Evolutionary conservation across 2,113 vertebrate genomes (phyloP).

Genomic region (Chunga burmeisteri): DNA sequence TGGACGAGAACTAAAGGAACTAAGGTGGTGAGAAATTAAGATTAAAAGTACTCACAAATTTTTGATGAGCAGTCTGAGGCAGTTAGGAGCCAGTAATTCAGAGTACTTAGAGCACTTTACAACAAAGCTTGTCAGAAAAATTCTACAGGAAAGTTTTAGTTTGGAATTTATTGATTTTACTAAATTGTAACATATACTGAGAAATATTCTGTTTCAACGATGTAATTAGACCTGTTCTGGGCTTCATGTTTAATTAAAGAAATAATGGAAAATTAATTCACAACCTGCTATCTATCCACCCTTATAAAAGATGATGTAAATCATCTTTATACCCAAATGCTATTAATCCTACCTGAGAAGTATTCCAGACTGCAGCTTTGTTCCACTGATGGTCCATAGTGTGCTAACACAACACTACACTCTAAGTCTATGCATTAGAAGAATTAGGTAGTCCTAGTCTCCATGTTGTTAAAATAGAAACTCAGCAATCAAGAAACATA

Average conservation of each 20-base stretch:
- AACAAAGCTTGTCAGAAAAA: neutral
- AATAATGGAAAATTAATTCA: neutral
- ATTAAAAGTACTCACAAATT: neutral
- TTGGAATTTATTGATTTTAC: neutral
- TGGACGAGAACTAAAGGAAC: neutral
- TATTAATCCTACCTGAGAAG: neutral
- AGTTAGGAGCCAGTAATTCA: neutral
- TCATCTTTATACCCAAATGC: neutral
- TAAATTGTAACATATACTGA: neutral
- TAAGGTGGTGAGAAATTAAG: neutral
- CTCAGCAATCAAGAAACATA: neutral
- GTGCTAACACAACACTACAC: neutral
- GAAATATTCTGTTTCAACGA: neutral
- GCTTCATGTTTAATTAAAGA: neutral
- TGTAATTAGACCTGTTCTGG: neutral
- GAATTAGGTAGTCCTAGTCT: neutral
- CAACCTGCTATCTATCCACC: slow-evolving; percentile 2
- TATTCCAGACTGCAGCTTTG: neutral
- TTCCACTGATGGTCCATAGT: neutral
- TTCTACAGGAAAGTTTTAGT: neutral
- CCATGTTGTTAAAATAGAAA: neutral
- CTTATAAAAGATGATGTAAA: neutral
- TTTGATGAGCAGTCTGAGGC: neutral
- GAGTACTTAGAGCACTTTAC: neutral
- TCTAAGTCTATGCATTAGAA: neutral